A percentile compares a stretch with the other conserved stretches of the same genome.
These are phyloP conservation scores for Therioaphis trifolii DNA, from an alignment of 2,888 invertebrate species.

Conservation along the genomic window DNA sequence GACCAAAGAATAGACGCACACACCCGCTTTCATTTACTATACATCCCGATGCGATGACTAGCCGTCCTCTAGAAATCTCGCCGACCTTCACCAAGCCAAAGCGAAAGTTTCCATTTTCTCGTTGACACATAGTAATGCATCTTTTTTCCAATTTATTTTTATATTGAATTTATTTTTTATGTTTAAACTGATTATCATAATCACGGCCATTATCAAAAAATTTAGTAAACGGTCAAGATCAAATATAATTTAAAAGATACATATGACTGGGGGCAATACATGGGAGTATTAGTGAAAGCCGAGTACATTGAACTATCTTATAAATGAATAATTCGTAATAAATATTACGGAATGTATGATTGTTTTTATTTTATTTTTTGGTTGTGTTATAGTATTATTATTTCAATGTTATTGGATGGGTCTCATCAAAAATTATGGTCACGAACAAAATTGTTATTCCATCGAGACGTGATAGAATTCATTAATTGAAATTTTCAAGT, in stretches of 20 bases:
- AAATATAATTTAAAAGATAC: neutral
- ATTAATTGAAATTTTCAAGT: neutral
- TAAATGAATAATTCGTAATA: conserved; percentile 4
- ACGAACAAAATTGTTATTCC: conserved; percentile 36
- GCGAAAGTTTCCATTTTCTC: conserved; percentile 61
- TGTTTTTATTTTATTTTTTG: neutral
- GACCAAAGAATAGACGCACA: conserved; percentile 49
- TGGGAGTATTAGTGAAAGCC: conserved; percentile 34
- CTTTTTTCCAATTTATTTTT: conserved; percentile 13
- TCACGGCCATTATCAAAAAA: neutral
- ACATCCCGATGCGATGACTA: conserved; percentile 48
- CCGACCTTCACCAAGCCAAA: conserved; percentile 59
- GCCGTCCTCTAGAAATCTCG: conserved; percentile 61
- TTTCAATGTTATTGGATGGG: conserved; percentile 1
- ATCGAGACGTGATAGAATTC: conserved; percentile 26
- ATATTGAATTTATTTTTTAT: neutral
- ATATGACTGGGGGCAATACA: too few relatives aligned
- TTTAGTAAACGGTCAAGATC: neutral
- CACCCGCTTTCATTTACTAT: conserved; percentile 54
- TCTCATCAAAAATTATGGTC: conserved; percentile 25
- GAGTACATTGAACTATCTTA: conserved; percentile 39
- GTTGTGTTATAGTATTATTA: neutral
- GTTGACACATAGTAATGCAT: conserved; percentile 31
- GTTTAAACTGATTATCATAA: neutral
- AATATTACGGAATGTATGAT: conserved; percentile 29